Conservation (phyloP, 2,797 vertebrate species). For the Melanotaenia maccullochi region DNA sequence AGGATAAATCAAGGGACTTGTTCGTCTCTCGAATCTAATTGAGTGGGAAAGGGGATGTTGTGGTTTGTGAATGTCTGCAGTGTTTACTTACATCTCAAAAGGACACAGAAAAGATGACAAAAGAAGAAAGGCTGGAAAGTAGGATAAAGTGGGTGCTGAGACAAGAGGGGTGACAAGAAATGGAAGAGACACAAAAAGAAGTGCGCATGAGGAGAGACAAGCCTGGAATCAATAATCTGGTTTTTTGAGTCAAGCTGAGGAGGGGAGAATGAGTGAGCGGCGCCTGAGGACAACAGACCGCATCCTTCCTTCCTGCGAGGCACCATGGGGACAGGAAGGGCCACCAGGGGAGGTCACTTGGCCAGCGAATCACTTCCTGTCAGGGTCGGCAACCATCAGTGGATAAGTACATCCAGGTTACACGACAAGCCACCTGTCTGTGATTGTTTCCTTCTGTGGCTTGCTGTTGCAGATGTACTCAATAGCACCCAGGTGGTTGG, state of each 20-base stretch:
- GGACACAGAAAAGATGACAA: slow-evolving; percentile 31
- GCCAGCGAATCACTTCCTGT: slow-evolving; percentile 73
- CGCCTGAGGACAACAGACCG: slow-evolving; percentile 86
- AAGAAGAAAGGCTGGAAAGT: slow-evolving; percentile 46
- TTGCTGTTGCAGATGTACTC: slow-evolving; percentile 36
- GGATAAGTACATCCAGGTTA: slow-evolving; percentile 78
- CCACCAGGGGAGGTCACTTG: slow-evolving; percentile 80
- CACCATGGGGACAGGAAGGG: slow-evolving; percentile 82
- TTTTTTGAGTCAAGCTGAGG: slow-evolving; percentile 66
- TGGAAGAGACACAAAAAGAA: slow-evolving; percentile 48
- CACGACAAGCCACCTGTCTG: slow-evolving; percentile 71
- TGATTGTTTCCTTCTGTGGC: slow-evolving; percentile 45
- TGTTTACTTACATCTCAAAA: slow-evolving; percentile 81
- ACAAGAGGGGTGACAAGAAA: slow-evolving; percentile 47
- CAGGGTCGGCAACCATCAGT: slow-evolving; percentile 72
- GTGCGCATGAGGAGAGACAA: slow-evolving; percentile 34
- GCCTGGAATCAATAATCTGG: slow-evolving; percentile 90
- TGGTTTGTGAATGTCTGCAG: slow-evolving; percentile 72
- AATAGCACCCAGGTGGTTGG: slow-evolving; percentile 72
- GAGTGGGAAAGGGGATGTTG: slow-evolving; percentile 42
- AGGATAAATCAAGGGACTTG: slow-evolving; percentile 51
- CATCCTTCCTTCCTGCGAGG: slow-evolving; percentile 89
- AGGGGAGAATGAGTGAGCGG: slow-evolving; percentile 65
- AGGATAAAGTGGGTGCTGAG: slow-evolving; percentile 57
- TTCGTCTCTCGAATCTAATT: slow-evolving; percentile 42